Conservation (phyloP, 2,797 vertebrate species). For the Gymnoscopelus braueri region DNA sequence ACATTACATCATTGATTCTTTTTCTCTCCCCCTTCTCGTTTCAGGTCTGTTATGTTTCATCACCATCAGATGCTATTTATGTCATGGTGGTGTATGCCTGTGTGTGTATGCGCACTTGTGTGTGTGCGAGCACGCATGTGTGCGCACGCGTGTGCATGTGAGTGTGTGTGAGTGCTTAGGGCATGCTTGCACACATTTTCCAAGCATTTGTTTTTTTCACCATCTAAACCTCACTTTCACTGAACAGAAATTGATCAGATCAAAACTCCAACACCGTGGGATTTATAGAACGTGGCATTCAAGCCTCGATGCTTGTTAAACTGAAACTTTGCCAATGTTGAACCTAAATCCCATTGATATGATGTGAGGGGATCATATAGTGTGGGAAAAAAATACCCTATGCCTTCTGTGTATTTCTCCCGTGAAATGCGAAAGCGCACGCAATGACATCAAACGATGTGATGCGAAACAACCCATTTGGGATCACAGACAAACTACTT, state of each 20-base stretch:
- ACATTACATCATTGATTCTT: slow-evolving; percentile 74
- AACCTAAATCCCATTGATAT: too few species aligned
- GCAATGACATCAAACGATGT: too few species aligned
- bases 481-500: too few species aligned
- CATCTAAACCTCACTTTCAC: slow-evolving; percentile 14
- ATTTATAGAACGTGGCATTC: background rate
- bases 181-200: background rate
- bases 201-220: slow-evolving; percentile 13
- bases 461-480: too few species aligned
- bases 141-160: background rate
- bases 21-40: slow-evolving; percentile 24
- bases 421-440: too few species aligned
- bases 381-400: too few species aligned
- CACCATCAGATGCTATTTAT: slow-evolving; percentile 72
- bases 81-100: slow-evolving; percentile 56
- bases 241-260: slow-evolving; percentile 44
- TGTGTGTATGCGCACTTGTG: slow-evolving; percentile 4
- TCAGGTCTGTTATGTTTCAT: slow-evolving; percentile 60
- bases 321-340: slow-evolving; percentile 1
- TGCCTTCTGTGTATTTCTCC: too few species aligned
- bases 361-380: too few species aligned
- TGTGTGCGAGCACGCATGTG: background rate
- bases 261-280: slow-evolving; percentile 24
- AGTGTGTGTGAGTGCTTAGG: background rate
- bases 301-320: slow-evolving; percentile 54